These are phyloP conservation scores for Boleophthalmus pectinirostris DNA, from an alignment of 2,113 vertebrate species.

Conservation along the genomic window DNA sequence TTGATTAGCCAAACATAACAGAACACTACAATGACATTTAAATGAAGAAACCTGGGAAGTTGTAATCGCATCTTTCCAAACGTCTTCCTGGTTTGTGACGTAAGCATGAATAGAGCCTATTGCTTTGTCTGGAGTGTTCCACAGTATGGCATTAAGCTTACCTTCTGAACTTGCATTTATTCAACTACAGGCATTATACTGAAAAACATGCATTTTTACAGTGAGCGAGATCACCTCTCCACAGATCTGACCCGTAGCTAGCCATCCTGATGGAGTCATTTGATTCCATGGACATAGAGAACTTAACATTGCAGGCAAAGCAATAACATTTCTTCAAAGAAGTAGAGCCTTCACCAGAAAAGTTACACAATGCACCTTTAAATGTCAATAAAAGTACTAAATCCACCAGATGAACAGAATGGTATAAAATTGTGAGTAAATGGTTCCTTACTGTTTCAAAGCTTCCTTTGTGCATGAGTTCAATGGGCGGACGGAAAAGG, in stretches of 20 bases:
- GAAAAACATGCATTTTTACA: neutral
- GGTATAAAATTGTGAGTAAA: conserved; percentile 24
- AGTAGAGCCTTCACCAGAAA: neutral
- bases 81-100: too few relatives aligned
- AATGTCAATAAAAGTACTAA: conserved; percentile 33
- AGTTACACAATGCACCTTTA: conserved; percentile 4
- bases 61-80: too few relatives aligned
- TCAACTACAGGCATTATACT: too few relatives aligned
- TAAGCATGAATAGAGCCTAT: too few relatives aligned
- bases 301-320: neutral
- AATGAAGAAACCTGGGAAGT: too few relatives aligned
- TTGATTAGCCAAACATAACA: too few relatives aligned
- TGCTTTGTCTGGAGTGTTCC: neutral
- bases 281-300: neutral
- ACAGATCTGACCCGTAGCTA: neutral
- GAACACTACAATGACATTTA: too few relatives aligned
- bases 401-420: conserved; percentile 15
- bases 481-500: conserved; percentile 96
- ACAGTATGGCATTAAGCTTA: neutral
- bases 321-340: neutral
- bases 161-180: neutral
- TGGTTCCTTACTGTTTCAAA: conserved; percentile 92
- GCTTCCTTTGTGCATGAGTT: conserved; percentile 99
- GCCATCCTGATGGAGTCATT: neutral
- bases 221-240: neutral